These are phyloP conservation scores for Mycteria americana DNA, from an alignment of 2,797 vertebrate species.

Conservation along the genomic window DNA sequence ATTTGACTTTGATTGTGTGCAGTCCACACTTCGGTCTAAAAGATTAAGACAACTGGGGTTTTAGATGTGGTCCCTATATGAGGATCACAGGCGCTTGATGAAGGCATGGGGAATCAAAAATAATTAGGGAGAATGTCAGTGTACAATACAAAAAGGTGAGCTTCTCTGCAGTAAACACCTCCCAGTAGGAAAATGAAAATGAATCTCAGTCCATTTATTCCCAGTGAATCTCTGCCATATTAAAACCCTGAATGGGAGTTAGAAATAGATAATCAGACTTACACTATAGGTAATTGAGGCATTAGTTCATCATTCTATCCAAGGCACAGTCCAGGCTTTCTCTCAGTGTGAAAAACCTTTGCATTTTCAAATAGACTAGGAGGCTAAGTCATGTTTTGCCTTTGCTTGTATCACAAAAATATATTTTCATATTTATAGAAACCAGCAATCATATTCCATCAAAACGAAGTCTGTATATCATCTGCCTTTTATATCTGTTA, in stretches of 20 bases:
- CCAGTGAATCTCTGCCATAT: not conserved
- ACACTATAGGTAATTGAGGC: not conserved
- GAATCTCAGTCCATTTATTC: constrained; percentile 9
- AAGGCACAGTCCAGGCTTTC: not conserved
- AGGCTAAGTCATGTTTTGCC: not conserved
- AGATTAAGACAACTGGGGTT: not conserved
- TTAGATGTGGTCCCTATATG: constrained; percentile 7
- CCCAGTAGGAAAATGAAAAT: constrained; percentile 30
- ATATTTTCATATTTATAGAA: constrained; percentile 32
- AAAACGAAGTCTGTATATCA: not conserved
- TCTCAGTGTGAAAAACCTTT: not conserved
- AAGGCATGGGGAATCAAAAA: constrained; percentile 4
- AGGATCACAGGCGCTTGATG: constrained; percentile 26
- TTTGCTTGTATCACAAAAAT: not conserved
- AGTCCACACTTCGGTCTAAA: constrained; percentile 24
- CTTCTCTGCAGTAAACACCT: constrained; percentile 11
- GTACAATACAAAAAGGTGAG: not conserved
- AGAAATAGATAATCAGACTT: not conserved
- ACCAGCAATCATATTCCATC: not conserved
- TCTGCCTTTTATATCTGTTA: not conserved
- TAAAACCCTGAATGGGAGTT: not conserved
- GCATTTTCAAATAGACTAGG: not conserved
- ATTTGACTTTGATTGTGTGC: constrained; percentile 10
- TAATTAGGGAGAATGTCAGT: constrained; percentile 16
- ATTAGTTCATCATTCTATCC: not conserved